Percentiles rank a stretch among this genome's conserved stretches.
phyloP scores from a whole-genome alignment of 2,888 invertebrate genomes.

The Leptinotarsa juncta region DNA sequence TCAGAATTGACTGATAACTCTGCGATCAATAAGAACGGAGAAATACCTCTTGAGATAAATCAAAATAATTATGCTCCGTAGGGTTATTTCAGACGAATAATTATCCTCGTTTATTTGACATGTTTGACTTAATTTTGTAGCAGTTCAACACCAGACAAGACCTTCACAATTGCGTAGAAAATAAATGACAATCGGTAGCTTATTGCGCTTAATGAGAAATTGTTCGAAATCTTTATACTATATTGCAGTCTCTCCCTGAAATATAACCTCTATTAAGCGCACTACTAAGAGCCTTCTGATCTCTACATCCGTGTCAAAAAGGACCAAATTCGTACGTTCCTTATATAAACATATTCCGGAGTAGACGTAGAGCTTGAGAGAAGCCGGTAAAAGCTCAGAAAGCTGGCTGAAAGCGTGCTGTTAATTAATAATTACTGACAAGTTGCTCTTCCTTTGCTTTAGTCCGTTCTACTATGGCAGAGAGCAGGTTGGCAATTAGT shows the following conservation, averaged over 20 bases:
- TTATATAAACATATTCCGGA: slow-evolving; percentile 65
- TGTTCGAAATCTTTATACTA: slow-evolving; percentile 65
- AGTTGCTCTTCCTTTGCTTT: slow-evolving; percentile 67
- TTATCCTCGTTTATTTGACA: slow-evolving; percentile 63
- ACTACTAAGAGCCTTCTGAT: slow-evolving; percentile 36
- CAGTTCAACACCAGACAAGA: slow-evolving; percentile 58
- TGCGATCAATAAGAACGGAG: not conserved
- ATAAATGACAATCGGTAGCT: slow-evolving; percentile 66
- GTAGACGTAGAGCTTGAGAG: slow-evolving; percentile 63
- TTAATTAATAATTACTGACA: slow-evolving; percentile 70
- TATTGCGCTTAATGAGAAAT: slow-evolving; percentile 66
- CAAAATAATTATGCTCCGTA: slow-evolving; percentile 49
- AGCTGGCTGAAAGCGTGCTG: slow-evolving; percentile 68
- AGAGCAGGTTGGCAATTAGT: slow-evolving; percentile 55
- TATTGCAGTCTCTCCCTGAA: slow-evolving; percentile 48
- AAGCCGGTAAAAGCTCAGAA: slow-evolving; percentile 68
- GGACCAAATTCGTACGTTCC: slow-evolving; percentile 50
- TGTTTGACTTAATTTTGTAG: slow-evolving; percentile 59
- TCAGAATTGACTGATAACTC: not conserved
- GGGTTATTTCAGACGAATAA: slow-evolving; percentile 52
- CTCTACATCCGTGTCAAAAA: slow-evolving; percentile 36
- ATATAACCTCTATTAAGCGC: slow-evolving; percentile 52
- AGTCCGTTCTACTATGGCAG: slow-evolving; percentile 59
- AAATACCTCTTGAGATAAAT: slow-evolving; percentile 43
- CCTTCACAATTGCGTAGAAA: slow-evolving; percentile 64